Percentiles rank a stretch among this genome's conserved stretches.
phyloP scores from a whole-genome alignment of 2,797 vertebrate genomes.

The Sebastes matsubarae region DNA sequence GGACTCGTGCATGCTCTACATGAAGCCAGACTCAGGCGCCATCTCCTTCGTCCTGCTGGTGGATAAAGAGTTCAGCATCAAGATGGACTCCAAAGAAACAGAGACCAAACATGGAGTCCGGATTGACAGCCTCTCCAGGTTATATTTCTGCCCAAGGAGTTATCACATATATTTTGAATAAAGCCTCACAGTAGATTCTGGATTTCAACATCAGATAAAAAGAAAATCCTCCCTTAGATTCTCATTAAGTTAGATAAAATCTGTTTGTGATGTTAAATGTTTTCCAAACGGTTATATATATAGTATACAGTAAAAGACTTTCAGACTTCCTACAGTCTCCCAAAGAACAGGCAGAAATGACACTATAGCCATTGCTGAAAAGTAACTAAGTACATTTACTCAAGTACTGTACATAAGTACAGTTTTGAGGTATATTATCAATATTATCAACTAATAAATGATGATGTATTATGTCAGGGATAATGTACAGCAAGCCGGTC shows the following conservation, averaged over 20 bases:
- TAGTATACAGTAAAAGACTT: neutral
- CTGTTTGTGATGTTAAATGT: neutral
- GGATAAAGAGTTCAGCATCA: conserved; percentile 95
- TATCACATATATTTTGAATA: too few relatives aligned
- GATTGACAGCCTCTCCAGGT: conserved; percentile 96
- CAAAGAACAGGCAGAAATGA: neutral
- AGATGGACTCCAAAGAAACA: conserved; percentile 95
- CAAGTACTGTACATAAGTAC: too few relatives aligned
- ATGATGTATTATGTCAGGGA: too few relatives aligned
- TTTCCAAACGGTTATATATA: neutral
- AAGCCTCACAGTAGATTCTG: too few relatives aligned
- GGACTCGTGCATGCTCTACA: conserved; percentile 95
- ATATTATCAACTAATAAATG: too few relatives aligned
- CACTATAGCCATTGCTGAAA: neutral
- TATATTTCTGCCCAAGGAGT: neutral
- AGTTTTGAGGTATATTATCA: too few relatives aligned
- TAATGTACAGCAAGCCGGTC: too few relatives aligned
- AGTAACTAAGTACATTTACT: too few relatives aligned
- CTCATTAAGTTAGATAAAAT: neutral
- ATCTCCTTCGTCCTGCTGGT: conserved; percentile 94
- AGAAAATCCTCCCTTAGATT: too few relatives aligned
- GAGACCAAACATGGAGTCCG: conserved; percentile 94
- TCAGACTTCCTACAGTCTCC: neutral
- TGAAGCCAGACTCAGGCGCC: conserved; percentile 93
- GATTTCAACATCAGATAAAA: too few relatives aligned